Evolutionary conservation across 1,140 invertebrate species (phyloP).

Genomic region (Reticulitermes speratus): DNA sequence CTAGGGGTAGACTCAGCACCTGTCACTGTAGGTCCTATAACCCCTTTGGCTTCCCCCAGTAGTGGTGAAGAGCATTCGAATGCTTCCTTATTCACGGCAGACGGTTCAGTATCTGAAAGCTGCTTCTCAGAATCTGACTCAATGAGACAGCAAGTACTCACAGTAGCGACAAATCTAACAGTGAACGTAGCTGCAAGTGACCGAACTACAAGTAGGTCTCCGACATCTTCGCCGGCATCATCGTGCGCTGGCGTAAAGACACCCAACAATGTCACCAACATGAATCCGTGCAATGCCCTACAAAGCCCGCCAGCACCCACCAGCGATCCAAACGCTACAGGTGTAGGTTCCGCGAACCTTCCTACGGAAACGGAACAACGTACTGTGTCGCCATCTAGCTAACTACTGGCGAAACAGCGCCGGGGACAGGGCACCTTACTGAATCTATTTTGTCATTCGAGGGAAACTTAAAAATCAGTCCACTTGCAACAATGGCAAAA

Average conservation of each 20-base stretch:
- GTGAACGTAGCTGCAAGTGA: slow-evolving; percentile 26
- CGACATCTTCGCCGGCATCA: not conserved
- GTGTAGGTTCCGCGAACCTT: not conserved
- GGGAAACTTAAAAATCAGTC: not conserved
- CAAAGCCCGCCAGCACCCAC: not conserved
- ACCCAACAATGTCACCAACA: not conserved
- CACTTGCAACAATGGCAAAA: not conserved
- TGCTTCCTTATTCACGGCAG: slow-evolving; percentile 46
- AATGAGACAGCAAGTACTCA: slow-evolving; percentile 28
- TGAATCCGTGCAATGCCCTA: not conserved
- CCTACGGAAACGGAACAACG: slow-evolving; percentile 13
- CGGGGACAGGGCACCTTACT: not conserved
- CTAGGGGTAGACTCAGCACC: slow-evolving; percentile 38
- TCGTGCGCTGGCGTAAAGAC: not conserved
- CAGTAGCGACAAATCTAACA: slow-evolving; percentile 25
- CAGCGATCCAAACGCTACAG: not conserved
- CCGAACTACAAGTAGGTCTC: slow-evolving; percentile 1
- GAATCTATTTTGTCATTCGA: not conserved
- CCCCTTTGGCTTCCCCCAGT: slow-evolving; percentile 37
- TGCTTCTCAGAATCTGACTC: slow-evolving; percentile 39
- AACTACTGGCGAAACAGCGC: slow-evolving; percentile 24
- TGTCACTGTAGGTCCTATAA: slow-evolving; percentile 40
- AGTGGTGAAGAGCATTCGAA: slow-evolving; percentile 47
- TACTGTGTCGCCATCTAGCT: slow-evolving; percentile 33
- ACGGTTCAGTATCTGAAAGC: slow-evolving; percentile 44